Evolutionary conservation across 2,888 invertebrate genomes (phyloP).

Genomic region (Acronicta alni): DNA sequence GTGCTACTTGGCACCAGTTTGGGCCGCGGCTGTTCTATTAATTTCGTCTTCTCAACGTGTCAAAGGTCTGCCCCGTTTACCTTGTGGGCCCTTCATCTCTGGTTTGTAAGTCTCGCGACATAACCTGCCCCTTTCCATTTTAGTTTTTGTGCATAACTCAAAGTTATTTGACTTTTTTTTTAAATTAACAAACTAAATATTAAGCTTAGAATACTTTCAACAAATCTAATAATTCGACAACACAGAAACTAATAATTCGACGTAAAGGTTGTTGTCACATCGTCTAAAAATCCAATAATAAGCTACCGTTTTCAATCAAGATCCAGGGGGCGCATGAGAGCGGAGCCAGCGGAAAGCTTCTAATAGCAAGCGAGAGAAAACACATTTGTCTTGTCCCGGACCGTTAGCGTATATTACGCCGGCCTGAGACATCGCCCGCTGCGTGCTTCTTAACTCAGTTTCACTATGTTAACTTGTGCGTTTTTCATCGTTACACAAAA

Average conservation of each 20-base stretch:
- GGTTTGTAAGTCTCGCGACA: too few relatives aligned
- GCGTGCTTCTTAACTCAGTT: constrained; percentile 78
- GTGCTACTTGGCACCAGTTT: too few relatives aligned
- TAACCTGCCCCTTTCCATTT: too few relatives aligned
- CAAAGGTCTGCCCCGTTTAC: too few relatives aligned
- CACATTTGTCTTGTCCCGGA: constrained; percentile 88
- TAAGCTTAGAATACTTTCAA: too few relatives aligned
- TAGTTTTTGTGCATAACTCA: too few relatives aligned
- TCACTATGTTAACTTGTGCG: constrained; percentile 67
- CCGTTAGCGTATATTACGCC: constrained; percentile 88
- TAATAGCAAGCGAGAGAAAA: constrained; percentile 86
- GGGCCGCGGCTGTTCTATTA: too few relatives aligned
- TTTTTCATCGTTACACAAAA: constrained; percentile 70
- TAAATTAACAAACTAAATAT: too few relatives aligned
- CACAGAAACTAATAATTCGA: constrained; percentile 49
- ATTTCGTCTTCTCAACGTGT: too few relatives aligned
- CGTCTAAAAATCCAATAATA: constrained; percentile 72
- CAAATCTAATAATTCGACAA: too few relatives aligned
- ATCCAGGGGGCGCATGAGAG: constrained; percentile 69
- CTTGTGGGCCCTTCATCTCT: too few relatives aligned
- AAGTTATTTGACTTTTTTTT: too few relatives aligned
- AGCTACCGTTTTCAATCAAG: constrained; percentile 82
- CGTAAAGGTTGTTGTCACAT: constrained; percentile 52
- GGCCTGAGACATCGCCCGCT: constrained; percentile 82
- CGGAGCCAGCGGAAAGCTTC: constrained; percentile 69